Evolutionary conservation across 53 echinoderm and acorn worm species (phyloP).

Genomic region (Echinarachnius parma): DNA sequence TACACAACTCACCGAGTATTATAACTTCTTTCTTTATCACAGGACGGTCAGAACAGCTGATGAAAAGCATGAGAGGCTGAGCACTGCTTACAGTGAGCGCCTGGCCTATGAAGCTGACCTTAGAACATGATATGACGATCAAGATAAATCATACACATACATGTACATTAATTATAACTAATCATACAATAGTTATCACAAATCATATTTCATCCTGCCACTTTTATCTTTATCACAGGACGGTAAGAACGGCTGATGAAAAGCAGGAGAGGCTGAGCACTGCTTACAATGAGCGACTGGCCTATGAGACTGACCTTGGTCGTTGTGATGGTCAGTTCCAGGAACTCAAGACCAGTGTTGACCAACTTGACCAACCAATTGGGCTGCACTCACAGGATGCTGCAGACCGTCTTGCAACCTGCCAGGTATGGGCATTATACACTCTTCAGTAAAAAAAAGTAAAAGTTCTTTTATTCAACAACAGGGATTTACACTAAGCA

Average conservation of each 20-base stretch:
- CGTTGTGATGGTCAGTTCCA: slow-evolving; percentile 53
- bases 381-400: slow-evolving; percentile 56
- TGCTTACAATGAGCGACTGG: slow-evolving; percentile 58
- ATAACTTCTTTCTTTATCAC: not conserved
- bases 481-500: no score
- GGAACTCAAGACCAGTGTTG: slow-evolving; percentile 48
- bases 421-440: no score
- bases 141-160: no score
- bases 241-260: slow-evolving; percentile 31
- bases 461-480: no score
- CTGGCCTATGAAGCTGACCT: slow-evolving; percentile 45
- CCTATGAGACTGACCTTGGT: slow-evolving; percentile 48
- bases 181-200: not conserved
- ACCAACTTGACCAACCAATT: slow-evolving; percentile 64
- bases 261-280: slow-evolving; percentile 45
- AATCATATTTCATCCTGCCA: not conserved
- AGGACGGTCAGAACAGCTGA: slow-evolving; percentile 32
- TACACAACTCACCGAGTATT: not conserved
- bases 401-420: slow-evolving; percentile 57
- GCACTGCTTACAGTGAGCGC: slow-evolving; percentile 45
- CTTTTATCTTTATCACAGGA: not conserved
- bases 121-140: no score
- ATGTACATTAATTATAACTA: no score
- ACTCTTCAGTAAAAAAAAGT: no score
- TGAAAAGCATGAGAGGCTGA: slow-evolving; percentile 43